phyloP scores from a whole-genome alignment of 1,140 invertebrate genomes.

The Megalopta genalis region DNA sequence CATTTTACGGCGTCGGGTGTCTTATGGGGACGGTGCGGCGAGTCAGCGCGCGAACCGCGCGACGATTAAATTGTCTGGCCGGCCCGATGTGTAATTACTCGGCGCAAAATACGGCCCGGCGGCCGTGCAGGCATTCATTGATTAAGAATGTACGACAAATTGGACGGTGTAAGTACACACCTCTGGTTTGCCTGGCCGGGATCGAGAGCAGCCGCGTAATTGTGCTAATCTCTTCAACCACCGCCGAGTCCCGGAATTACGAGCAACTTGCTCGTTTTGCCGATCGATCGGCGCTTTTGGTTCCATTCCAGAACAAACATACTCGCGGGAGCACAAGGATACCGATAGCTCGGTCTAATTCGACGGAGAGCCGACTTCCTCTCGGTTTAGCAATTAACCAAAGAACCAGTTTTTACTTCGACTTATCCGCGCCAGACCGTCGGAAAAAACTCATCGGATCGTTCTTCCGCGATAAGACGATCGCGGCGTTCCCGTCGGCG shows the following conservation, averaged over 20 bases:
- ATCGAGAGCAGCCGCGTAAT: neutral
- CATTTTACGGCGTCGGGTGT: too few relatives aligned
- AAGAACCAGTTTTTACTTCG: neutral
- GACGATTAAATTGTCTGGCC: neutral
- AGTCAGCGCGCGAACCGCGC: too few relatives aligned
- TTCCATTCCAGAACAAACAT: neutral
- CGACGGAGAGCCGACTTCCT: neutral
- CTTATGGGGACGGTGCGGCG: too few relatives aligned
- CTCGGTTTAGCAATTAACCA: neutral
- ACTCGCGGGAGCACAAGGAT: neutral
- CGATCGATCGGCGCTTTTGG: neutral
- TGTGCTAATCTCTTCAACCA: neutral
- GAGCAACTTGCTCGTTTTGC: neutral
- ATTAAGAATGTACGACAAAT: constrained; percentile 24
- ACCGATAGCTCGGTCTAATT: neutral
- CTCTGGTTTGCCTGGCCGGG: neutral
- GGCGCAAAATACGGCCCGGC: neutral
- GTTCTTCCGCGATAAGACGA: constrained; percentile 16
- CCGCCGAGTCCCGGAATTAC: neutral
- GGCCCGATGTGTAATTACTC: neutral
- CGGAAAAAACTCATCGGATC: constrained; percentile 29
- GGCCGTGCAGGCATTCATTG: neutral
- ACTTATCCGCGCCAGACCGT: neutral
- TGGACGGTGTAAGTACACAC: constrained; percentile 17
- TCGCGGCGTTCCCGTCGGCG: too few relatives aligned